Evolutionary conservation across 2,888 invertebrate species (phyloP).

Genomic region (Pomacea canaliculata): DNA sequence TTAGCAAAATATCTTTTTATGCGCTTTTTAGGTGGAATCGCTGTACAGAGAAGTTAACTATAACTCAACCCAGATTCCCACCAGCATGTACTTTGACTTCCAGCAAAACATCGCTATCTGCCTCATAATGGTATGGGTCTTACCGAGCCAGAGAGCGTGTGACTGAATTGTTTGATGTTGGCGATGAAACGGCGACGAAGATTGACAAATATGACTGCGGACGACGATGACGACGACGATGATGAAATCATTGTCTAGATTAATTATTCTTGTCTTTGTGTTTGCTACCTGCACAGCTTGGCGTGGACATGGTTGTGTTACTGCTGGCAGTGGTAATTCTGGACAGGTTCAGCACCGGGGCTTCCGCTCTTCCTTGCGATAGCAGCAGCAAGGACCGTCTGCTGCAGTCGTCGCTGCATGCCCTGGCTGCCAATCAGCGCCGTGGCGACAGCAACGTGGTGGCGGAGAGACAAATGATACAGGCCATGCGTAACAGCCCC

Average conservation of each 20-base stretch:
- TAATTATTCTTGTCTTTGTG: too few species aligned
- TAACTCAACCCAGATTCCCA: background rate
- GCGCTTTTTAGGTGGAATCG: too few species aligned
- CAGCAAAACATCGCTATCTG: conserved; percentile 17
- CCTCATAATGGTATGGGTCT: conserved; percentile 14
- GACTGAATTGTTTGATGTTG: too few species aligned
- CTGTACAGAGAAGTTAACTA: too few species aligned
- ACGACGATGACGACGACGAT: too few species aligned
- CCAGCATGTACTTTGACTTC: conserved; percentile 6
- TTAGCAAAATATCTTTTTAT: too few species aligned
- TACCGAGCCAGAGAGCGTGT: too few species aligned
- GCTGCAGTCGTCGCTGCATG: too few species aligned
- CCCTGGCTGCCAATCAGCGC: background rate
- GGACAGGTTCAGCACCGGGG: background rate
- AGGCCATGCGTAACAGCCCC: background rate
- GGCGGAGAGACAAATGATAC: conserved; percentile 4
- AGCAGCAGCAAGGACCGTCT: background rate
- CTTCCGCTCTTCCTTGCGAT: background rate
- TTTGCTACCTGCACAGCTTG: conserved; percentile 5
- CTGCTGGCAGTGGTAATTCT: background rate
- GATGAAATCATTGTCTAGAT: too few species aligned
- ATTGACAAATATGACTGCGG: too few species aligned
- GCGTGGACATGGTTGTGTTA: background rate
- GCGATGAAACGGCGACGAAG: too few species aligned
- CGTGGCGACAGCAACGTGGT: background rate